Conservation (phyloP, 2,797 vertebrate species). For the Rachycentron canadum region DNA sequence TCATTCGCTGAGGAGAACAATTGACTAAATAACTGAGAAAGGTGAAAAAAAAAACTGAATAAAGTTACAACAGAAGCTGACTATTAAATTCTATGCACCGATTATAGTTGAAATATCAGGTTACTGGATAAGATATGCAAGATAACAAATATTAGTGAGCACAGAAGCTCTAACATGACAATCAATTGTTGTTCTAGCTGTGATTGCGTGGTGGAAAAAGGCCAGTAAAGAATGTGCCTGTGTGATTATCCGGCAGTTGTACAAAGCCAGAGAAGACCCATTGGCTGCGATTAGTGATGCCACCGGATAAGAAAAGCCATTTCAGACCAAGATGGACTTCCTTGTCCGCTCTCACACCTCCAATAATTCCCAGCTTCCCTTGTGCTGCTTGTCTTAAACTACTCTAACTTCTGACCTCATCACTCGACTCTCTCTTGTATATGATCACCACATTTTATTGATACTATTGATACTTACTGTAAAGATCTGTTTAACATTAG, state of each 20-base stretch:
- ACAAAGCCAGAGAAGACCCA: constrained; percentile 35
- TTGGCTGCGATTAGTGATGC: constrained; percentile 46
- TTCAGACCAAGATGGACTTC: constrained; percentile 32
- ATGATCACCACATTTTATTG: neutral
- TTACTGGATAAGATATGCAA: too few relatives aligned
- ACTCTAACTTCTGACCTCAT: neutral
- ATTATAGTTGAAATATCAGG: neutral
- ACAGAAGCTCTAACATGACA: constrained; percentile 39
- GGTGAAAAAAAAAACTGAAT: too few relatives aligned
- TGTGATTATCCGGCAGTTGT: constrained; percentile 50
- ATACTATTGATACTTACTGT: neutral
- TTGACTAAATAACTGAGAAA: too few relatives aligned
- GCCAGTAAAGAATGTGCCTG: constrained; percentile 32
- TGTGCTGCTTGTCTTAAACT: neutral
- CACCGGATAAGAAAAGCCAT: constrained; percentile 47
- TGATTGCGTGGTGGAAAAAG: constrained; percentile 18
- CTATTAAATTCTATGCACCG: neutral
- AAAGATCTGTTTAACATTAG: neutral
- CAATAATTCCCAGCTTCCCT: constrained; percentile 19
- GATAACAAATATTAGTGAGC: neutral
- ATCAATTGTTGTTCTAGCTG: constrained; percentile 52
- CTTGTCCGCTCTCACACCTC: constrained; percentile 24
- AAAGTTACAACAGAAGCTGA: neutral
- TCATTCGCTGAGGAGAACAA: too few relatives aligned
- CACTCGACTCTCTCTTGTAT: too few relatives aligned